phyloP scores from a whole-genome alignment of 2,888 invertebrate genomes.

The Eledone cirrhosa region DNA sequence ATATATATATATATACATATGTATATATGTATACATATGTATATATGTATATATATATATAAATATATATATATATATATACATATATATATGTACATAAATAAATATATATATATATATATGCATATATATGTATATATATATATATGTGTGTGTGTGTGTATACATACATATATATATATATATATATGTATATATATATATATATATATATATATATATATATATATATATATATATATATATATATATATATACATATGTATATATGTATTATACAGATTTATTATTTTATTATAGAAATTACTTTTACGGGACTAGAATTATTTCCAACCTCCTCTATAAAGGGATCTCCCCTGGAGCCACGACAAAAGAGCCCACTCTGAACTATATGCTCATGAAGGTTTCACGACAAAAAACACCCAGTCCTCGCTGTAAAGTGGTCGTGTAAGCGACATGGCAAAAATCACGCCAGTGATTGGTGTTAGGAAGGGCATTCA shows the following conservation, averaged over 20 bases:
- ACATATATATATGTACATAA: neutral
- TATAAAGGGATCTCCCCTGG: no score
- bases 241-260: neutral
- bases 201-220: neutral
- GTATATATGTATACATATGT: neutral
- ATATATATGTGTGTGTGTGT: neutral
- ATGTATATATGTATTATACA: neutral
- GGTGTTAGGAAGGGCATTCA: no score
- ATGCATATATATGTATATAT: neutral
- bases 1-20: neutral
- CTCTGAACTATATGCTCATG: no score
- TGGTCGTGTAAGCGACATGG: no score
- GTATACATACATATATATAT: neutral
- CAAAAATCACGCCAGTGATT: no score
- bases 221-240: conserved; percentile 6
- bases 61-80: neutral
- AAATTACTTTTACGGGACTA: no score
- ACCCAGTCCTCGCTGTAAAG: no score
- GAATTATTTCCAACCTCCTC: no score
- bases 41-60: neutral
- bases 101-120: neutral
- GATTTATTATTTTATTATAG: neutral
- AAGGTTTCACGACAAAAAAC: no score
- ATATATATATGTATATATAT: neutral
- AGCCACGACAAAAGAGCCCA: no score